Conservation (phyloP, 1,140 invertebrate species). For the Oryzaephilus surinamensis region DNA sequence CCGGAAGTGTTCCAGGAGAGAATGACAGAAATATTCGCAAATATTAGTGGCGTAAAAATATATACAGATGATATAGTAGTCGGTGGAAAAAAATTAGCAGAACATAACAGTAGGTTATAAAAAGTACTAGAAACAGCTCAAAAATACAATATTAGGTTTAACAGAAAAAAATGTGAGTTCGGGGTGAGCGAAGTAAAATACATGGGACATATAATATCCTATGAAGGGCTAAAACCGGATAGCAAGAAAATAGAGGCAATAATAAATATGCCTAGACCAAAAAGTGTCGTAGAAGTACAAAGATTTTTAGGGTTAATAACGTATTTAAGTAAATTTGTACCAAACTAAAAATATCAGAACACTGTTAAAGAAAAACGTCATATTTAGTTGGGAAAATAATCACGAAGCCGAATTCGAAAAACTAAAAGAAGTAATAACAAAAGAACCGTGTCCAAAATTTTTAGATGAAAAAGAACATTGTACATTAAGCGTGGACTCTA, state of each 20-base stretch:
- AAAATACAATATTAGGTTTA: conserved; percentile 22
- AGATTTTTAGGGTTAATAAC: conserved; percentile 28
- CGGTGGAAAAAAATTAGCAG: background rate
- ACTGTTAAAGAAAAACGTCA: conserved; percentile 12
- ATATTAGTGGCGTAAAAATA: conserved; percentile 27
- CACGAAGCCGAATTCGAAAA: conserved; percentile 19
- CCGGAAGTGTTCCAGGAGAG: conserved; percentile 35
- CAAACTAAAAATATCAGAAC: conserved; percentile 24
- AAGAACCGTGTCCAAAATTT: conserved; percentile 21
- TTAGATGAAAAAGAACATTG: conserved; percentile 23
- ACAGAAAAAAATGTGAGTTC: conserved; percentile 23
- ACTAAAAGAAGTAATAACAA: conserved; percentile 15
- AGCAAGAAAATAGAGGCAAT: conserved; percentile 17
- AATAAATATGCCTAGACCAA: conserved; percentile 18
- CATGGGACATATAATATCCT: conserved; percentile 1
- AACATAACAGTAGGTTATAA: conserved; percentile 3
- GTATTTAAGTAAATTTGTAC: conserved; percentile 28
- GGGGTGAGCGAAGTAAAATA: conserved; percentile 9
- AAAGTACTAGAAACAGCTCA: conserved; percentile 18
- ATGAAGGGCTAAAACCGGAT: conserved; percentile 3
- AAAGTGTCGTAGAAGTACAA: conserved; percentile 25
- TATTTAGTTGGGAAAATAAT: conserved; percentile 12
- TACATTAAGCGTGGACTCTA: conserved; percentile 28
- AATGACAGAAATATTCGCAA: conserved; percentile 29
- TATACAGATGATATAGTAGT: conserved; percentile 28